Percentiles rank a stretch among this genome's conserved stretches.
phyloP scores from a whole-genome alignment of 1,140 invertebrate species.

The Muscidifurax raptorellus region DNA sequence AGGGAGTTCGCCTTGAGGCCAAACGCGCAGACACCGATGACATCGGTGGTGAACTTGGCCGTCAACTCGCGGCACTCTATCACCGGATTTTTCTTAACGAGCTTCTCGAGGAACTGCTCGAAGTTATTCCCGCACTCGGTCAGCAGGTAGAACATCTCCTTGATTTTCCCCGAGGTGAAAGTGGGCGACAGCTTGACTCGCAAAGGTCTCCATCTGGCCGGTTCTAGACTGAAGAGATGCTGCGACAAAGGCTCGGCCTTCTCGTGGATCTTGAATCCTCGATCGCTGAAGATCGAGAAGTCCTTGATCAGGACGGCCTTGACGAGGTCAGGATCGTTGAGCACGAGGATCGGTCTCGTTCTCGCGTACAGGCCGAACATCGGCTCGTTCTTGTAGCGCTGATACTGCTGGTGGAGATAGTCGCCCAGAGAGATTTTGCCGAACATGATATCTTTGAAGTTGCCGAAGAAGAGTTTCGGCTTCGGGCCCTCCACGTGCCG shows the following conservation, averaged over 20 bases:
- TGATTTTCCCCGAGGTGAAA: constrained; percentile 75
- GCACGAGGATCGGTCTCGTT: constrained; percentile 65
- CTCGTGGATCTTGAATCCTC: constrained; percentile 63
- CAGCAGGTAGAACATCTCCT: constrained; percentile 73
- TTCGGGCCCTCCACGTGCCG: constrained; percentile 60
- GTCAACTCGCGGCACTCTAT: constrained; percentile 74
- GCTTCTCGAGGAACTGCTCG: constrained; percentile 65
- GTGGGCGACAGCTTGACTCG: constrained; percentile 73
- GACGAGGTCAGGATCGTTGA: constrained; percentile 73
- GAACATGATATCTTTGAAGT: constrained; percentile 58
- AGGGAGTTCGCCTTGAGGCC: constrained; percentile 76
- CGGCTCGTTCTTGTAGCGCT: constrained; percentile 63
- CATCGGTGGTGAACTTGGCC: constrained; percentile 75
- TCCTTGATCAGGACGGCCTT: constrained; percentile 74
- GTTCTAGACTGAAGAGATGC: constrained; percentile 67
- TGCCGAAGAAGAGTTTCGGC: constrained; percentile 65
- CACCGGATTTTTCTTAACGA: constrained; percentile 66
- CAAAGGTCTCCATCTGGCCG: constrained; percentile 75
- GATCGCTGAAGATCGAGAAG: constrained; percentile 72
- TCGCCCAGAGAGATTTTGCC: constrained; percentile 47
- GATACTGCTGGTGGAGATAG: constrained; percentile 50
- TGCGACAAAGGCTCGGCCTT: constrained; percentile 65
- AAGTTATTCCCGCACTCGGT: constrained; percentile 69
- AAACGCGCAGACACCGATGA: constrained; percentile 77
- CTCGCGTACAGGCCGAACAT: constrained; percentile 72